phyloP scores from a whole-genome alignment of 1,140 invertebrate species.

The Lutraria rhynchaena region DNA sequence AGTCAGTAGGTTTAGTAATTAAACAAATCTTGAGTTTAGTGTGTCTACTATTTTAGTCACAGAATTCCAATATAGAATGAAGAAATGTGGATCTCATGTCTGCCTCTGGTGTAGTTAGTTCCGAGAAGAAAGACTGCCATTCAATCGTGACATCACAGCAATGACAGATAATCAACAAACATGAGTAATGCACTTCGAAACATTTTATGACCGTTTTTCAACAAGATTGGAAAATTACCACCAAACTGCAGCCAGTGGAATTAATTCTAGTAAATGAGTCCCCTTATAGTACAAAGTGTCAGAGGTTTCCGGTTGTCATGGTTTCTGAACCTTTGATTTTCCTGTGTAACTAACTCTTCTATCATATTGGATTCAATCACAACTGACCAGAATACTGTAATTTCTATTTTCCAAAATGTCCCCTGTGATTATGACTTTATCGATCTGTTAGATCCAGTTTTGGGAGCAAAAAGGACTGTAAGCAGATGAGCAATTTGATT shows the following conservation, averaged over 20 bases:
- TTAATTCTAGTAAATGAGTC: constrained; percentile 11
- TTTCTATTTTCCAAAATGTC: no score
- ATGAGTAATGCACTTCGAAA: no score
- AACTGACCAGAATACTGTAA: background rate
- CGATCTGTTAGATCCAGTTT: background rate
- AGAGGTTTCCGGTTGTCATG: constrained; percentile 20
- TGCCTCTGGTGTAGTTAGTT: no score
- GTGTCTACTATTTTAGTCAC: no score
- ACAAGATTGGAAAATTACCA: constrained; percentile 6
- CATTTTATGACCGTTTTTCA: no score
- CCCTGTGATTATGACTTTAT: constrained; percentile 9
- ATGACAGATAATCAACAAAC: no score
- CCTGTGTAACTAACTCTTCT: background rate
- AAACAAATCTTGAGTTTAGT: no score
- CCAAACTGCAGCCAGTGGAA: constrained; percentile 1
- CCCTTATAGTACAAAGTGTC: constrained; percentile 20
- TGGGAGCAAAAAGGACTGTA: constrained; percentile 12
- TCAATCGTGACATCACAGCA: no score
- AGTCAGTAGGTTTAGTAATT: no score
- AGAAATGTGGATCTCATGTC: no score
- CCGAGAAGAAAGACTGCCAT: no score
- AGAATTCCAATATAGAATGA: no score
- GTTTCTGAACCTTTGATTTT: constrained; percentile 30
- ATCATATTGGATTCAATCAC: constrained; percentile 27
- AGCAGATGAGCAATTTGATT: constrained; percentile 13